Base-by-base conservation (phyloP, 2,797 vertebrate species). In the Poeciliopsis infans region DNA sequence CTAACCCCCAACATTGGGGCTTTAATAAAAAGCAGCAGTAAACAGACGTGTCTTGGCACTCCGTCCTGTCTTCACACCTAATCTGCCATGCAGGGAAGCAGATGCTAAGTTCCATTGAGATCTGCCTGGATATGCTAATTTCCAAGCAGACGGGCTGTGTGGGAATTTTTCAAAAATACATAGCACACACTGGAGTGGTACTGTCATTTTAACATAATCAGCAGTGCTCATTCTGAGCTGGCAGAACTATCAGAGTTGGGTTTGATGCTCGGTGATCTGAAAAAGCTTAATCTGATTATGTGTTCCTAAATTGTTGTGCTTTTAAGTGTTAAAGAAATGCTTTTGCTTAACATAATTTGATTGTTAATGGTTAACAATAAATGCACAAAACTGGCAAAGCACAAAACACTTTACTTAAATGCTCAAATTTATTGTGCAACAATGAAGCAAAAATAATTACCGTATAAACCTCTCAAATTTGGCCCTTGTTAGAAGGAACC, bases 101-200 rank as follows among this genome's bases (percentile, higher is more conserved):
- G 25, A 77, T 43, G 76, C 47, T 77, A 49, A 45, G 68, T 33
- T 45, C 66, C 76, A 33, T 18, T 15, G 66, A 77, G 66, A 55
- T 77, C 47, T 43, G 76, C 59, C 49, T 25, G 49, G 49, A 57
- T 70, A 23, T 77, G 76, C 47, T 53, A 51, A 55, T 77, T 77
- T 77, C 36, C 43, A 8, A 69, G 46, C 25, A 45, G 23, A 43
- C 0, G 15, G 25, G 41, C 6, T 75, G 57, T 64, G 59, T 12
- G 39, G 33, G 39, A 47, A 53, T 77, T 49, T 69, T 69, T 53
- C 16, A 36, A 69, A 69, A 55, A 49, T 53, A 28, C 59, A 53
- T 46, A 3, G 41, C 12, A 45, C 41, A 70, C 68, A n/a, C 12
- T 70, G 6, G 68, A 70, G 61, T 64, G 18, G 23, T n/a, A 11